phyloP scores from a whole-genome alignment of 2,888 invertebrate genomes.

The Clanis bilineata region DNA sequence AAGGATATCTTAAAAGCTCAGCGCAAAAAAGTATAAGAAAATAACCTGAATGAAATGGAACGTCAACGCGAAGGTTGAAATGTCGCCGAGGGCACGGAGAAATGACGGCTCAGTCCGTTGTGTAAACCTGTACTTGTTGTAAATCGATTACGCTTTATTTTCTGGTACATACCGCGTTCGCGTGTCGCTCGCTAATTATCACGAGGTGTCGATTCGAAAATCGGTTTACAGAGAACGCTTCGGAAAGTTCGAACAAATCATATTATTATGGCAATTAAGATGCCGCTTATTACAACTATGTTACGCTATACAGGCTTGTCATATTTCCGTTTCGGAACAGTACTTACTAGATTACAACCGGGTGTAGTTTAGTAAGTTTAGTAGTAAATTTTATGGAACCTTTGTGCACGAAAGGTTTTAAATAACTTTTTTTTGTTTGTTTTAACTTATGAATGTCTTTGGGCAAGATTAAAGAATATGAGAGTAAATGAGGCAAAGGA shows the following conservation, averaged over 20 bases:
- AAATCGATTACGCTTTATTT: slow-evolving; percentile 75
- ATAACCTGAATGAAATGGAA: slow-evolving; percentile 62
- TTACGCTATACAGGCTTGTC: slow-evolving; percentile 13
- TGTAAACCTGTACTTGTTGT: slow-evolving; percentile 60
- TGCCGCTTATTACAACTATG: slow-evolving; percentile 40
- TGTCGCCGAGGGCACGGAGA: slow-evolving; percentile 60
- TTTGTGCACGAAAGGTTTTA: too few species aligned
- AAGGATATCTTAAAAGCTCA: slow-evolving; percentile 64
- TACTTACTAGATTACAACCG: neutral
- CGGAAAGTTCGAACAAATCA: slow-evolving; percentile 65
- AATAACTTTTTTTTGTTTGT: too few species aligned
- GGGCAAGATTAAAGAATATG: too few species aligned
- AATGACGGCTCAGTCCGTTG: slow-evolving; percentile 56
- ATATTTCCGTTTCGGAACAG: neutral
- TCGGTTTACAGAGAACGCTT: slow-evolving; percentile 59
- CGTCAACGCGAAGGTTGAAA: slow-evolving; percentile 61
- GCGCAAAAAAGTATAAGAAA: slow-evolving; percentile 56
- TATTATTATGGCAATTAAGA: slow-evolving; percentile 63
- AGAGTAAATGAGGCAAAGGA: too few species aligned
- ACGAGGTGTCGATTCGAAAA: slow-evolving; percentile 78
- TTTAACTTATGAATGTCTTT: too few species aligned
- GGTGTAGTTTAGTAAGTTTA: too few species aligned
- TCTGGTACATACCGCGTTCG: slow-evolving; percentile 63
- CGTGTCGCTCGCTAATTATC: slow-evolving; percentile 76
- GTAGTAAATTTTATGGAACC: too few species aligned